These are phyloP conservation scores for Melanaphis sacchari DNA, from an alignment of 1,140 invertebrate species.

Conservation along the genomic window DNA sequence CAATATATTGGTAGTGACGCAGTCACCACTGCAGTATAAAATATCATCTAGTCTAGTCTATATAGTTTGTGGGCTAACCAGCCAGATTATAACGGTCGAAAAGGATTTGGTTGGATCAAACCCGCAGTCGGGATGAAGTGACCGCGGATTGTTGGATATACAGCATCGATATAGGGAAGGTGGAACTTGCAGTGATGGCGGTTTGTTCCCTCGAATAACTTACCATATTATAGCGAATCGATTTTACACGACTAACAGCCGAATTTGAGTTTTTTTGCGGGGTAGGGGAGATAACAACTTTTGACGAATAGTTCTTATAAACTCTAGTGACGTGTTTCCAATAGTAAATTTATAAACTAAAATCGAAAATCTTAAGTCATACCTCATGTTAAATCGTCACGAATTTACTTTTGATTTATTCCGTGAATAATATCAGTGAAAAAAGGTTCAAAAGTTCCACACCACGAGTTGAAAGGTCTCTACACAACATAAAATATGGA, in stretches of 20 bases:
- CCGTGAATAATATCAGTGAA: not conserved
- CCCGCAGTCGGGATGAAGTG: not conserved
- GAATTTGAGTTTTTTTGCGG: not conserved
- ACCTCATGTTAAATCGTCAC: not conserved
- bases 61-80: not conserved
- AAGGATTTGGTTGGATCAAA: not conserved
- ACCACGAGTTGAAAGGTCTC: not conserved
- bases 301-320: constrained; percentile 4
- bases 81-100: not conserved
- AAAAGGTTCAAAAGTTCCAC: not conserved
- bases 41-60: not conserved
- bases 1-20: not conserved
- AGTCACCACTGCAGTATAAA: not conserved
- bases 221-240: constrained; percentile 23
- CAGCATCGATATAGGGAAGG: not conserved
- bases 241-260: not conserved
- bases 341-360: not conserved
- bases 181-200: not conserved
- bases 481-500: not conserved
- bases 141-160: not conserved
- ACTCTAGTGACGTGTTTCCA: not conserved
- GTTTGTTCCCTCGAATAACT: not conserved
- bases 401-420: constrained; percentile 5
- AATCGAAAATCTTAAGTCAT: not conserved
- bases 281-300: not conserved